Base-by-base conservation (phyloP, 2,797 vertebrate species). In the Ciconia nigra region DNA sequence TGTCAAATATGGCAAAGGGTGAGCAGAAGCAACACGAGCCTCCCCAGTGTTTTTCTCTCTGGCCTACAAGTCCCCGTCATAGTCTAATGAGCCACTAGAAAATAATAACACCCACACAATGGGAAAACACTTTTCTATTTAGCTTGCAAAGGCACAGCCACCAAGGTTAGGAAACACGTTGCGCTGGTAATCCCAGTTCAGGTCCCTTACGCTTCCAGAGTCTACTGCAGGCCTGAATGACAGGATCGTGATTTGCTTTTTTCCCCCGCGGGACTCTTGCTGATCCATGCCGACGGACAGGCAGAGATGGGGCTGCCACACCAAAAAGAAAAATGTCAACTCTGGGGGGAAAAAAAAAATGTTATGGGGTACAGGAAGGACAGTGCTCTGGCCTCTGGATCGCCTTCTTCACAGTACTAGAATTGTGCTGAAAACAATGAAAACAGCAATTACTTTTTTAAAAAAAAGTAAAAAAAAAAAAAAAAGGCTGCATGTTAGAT, bases 291-390 rank as follows among this genome's bases (percentile, higher is more conserved):
- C 13, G 44, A 70, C 1, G 12, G 65, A 41, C 29, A 52, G 42
- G 67, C 83, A 90, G 65, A 74, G 46, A 52, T 33, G 16, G 26
- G 46, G 55, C 80, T 87, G 74, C 20, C 44, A 29, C 37, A 67
- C 35, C 70, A n/a, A 59, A 78, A 82, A 22, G 13, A 42, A 76
- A 70, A 80, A 49, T 2, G 9, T 4, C 33, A 37, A 2, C 15
- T 51, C 20, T 9, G 2, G 13, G 5, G 2, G 2, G 2, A 9
- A 6, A 16, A 26, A 16, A 35, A n/a, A 10, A 33, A 8, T 4
- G 7, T 15, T 58, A 51, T 0, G 3, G 42, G 15, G 21, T 8
- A 73, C 11, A 88, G 46, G 31, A 88, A 29, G 35, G 31, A 35
- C 33, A 59, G 13, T 12, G 58, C 26, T 65, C 37, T 67, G 37